Evolutionary conservation across 2,888 invertebrate species (phyloP), one percentile per base, ranked within the genome.

Genomic region (Sturmia bella): DNA sequence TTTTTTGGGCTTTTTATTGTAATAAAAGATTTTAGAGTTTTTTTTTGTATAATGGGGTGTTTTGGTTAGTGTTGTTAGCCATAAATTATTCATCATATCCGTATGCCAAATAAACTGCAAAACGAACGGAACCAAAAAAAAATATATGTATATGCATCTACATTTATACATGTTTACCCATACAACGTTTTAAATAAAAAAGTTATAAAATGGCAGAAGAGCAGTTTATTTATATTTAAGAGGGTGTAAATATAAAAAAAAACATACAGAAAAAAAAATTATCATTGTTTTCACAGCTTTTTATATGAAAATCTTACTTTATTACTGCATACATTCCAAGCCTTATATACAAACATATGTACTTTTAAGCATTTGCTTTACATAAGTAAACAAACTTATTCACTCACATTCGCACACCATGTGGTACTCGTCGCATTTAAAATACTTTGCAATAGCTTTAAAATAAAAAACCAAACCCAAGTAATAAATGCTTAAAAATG

Each of bases 21-120:
- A 39, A 69, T 24, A 61, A 70, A 69, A 54, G 37, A 50, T 52
- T 64, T 52, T 17, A 3, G 1, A 43, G 41, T 63, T 75, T 80
- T 72, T 50, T 64, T 37, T 64, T 32, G 21, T 56, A 39, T 57
- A 43, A 56, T 24, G 41, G 74, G 77, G 69, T 78, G 77, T 76
- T 77, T 59, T 54, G 77, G 73, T 78, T 78, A 74, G 72, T 82
- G 74, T 77, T 82, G 74, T 78, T 78, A 45, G 77, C 69, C 69
- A 82, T 82, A 82, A 82, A 82, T 82, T 82, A 82, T 82, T 82
- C 82, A 82, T 82, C 69, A 78, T 70, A 82, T 82, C 82, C 77
- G 73, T 82, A 64, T 32, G 69, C 69, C 77, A 81, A 82, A 74
- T 77, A 77, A 77, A 77, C 68, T 73, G 66, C 48, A 83, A 48